Percentiles rank a stretch among this genome's conserved stretches.
These are phyloP conservation scores for Pollachius pollachius DNA, from an alignment of 2,113 vertebrate genomes.

Conservation along the genomic window DNA sequence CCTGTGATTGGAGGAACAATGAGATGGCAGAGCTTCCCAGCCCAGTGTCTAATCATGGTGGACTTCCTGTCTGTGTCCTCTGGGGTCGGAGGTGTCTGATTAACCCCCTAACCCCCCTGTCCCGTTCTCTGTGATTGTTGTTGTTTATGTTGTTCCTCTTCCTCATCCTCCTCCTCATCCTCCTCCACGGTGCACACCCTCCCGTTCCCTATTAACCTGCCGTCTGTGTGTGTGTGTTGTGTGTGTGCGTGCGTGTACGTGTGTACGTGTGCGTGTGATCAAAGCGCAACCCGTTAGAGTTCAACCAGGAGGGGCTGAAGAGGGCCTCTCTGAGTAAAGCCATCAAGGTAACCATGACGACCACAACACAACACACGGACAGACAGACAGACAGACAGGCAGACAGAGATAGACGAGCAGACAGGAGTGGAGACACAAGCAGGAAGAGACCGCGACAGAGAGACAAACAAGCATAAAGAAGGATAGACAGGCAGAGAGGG, in stretches of 20 bases:
- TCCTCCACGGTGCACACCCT: conserved; percentile 39
- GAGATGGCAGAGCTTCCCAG: too few relatives aligned
- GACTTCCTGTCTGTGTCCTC: too few relatives aligned
- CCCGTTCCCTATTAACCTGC: conserved; percentile 49
- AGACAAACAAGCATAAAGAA: not conserved
- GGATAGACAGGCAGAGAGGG: not conserved
- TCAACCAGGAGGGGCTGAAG: conserved; percentile 89
- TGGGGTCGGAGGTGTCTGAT: not conserved
- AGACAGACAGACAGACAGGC: not conserved
- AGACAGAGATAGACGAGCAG: conserved; percentile 15
- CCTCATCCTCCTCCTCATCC: conserved; percentile 14
- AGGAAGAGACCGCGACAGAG: not conserved
- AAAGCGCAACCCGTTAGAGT: conserved; percentile 97
- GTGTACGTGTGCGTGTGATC: conserved; percentile 57
- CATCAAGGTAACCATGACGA: conserved; percentile 84
- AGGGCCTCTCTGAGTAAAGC: conserved; percentile 88
- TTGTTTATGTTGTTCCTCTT: conserved; percentile 11
- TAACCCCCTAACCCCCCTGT: conserved; percentile 22
- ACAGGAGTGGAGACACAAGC: not conserved
- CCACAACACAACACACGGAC: conserved; percentile 29
- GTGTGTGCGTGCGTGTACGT: conserved; percentile 20
- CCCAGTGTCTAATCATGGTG: too few relatives aligned
- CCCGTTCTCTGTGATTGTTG: conserved; percentile 12
- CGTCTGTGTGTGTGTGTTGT: conserved; percentile 41
- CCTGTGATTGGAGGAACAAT: too few relatives aligned